These are phyloP conservation scores for Hypena proboscidalis DNA, from an alignment of 2,888 invertebrate genomes.

Conservation along the genomic window DNA sequence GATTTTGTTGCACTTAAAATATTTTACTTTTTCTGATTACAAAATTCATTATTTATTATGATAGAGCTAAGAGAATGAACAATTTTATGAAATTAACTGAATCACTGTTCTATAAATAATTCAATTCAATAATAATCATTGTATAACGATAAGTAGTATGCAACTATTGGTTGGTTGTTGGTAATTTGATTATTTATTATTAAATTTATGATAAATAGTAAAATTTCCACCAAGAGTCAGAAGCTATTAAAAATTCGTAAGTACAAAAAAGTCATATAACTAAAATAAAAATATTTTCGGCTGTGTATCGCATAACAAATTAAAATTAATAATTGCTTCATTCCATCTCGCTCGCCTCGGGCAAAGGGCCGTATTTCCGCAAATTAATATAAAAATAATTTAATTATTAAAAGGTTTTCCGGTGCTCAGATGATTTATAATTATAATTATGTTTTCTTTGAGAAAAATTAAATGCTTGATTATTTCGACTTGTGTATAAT, in stretches of 20 bases:
- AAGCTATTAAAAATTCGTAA: neutral
- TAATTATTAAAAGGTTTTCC: slow-evolving; percentile 17
- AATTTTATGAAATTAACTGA: too few relatives aligned
- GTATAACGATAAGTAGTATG: too few relatives aligned
- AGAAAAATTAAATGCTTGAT: slow-evolving; percentile 9
- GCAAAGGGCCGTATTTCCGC: slow-evolving; percentile 9
- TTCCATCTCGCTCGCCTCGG: slow-evolving; percentile 6
- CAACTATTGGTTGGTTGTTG: too few relatives aligned
- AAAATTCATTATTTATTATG: too few relatives aligned
- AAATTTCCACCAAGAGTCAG: neutral
- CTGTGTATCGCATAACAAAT: slow-evolving; percentile 17
- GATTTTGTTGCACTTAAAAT: too few relatives aligned
- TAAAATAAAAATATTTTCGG: slow-evolving; percentile 4
- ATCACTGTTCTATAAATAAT: too few relatives aligned
- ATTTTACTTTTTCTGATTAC: too few relatives aligned
- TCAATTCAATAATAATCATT: too few relatives aligned
- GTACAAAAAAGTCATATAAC: neutral
- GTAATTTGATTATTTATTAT: too few relatives aligned
- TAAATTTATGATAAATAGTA: neutral
- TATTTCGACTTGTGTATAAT: slow-evolving; percentile 1
- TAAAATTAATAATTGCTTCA: slow-evolving; percentile 13
- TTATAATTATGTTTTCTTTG: slow-evolving; percentile 26
- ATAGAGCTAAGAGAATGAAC: too few relatives aligned
- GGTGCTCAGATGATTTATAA: slow-evolving; percentile 7
- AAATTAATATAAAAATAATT: slow-evolving; percentile 21